A percentile compares a stretch with the other conserved stretches of the same genome.
phyloP scores from a whole-genome alignment of 2,113 vertebrate genomes.

The Apistogramma diplotaenia region DNA sequence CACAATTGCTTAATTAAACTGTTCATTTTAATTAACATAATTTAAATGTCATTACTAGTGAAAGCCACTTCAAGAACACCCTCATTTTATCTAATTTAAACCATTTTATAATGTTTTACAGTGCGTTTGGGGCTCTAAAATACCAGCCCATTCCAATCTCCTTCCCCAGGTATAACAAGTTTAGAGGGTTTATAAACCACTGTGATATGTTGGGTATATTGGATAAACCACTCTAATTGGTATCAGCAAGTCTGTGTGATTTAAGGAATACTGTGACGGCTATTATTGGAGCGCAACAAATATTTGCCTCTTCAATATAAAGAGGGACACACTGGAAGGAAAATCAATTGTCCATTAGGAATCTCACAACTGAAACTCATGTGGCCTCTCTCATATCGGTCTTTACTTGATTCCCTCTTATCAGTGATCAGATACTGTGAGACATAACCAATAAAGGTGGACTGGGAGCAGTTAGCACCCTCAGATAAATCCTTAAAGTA shows the following conservation, averaged over 20 bases:
- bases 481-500: conserved; percentile 3
- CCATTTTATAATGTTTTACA: not conserved
- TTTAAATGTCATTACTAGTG: rapidly evolving
- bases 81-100: not conserved
- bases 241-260: not conserved
- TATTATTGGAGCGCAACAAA: conserved; percentile 22
- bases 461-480: conserved; percentile 12
- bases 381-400: not conserved
- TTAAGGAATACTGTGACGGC: conserved; percentile 1
- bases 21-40: no score
- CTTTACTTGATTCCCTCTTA: conserved; percentile 29
- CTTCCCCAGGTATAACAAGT: not conserved
- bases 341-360: conserved; percentile 33
- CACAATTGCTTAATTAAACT: not conserved
- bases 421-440: not conserved
- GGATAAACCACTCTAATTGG: not conserved
- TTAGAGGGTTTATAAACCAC: conserved; percentile 24
- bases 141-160: not conserved
- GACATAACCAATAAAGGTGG: conserved; percentile 5
- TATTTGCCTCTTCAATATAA: conserved; percentile 24
- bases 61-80: not conserved
- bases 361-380: not conserved
- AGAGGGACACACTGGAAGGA: not conserved
- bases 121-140: not conserved
- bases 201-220: not conserved